A percentile compares a stretch with the other conserved stretches of the same genome.
Conservation (phyloP, 2,797 vertebrate genomes). For the Podargus strigoides region DNA sequence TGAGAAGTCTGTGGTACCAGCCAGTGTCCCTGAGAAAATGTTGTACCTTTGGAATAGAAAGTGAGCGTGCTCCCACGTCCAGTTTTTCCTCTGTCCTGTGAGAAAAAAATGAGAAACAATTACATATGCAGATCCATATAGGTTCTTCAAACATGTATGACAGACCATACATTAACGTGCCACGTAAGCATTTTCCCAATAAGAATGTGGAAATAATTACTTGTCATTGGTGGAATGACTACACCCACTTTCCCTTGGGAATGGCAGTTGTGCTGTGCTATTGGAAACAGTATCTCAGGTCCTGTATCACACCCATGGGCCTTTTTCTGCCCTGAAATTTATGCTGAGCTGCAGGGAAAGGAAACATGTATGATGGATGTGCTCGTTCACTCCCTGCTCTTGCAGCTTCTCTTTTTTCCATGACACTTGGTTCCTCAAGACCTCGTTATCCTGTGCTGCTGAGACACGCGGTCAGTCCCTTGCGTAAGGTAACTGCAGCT, state of each 20-base stretch:
- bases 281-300: background rate
- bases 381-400: background rate
- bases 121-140: background rate
- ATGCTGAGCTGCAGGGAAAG: background rate
- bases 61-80: fast-evolving
- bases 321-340: background rate
- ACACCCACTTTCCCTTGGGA: background rate
- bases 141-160: background rate
- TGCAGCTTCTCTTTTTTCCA: background rate
- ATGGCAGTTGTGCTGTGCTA: background rate
- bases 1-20: background rate
- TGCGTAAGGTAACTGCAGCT: background rate
- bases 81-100: background rate
- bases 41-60: background rate
- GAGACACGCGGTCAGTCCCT: background rate
- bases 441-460: background rate
- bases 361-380: background rate
- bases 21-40: background rate
- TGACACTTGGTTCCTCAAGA: background rate
- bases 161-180: background rate
- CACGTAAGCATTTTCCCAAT: background rate
- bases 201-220: background rate
- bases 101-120: background rate
- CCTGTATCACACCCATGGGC: background rate
- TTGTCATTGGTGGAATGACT: background rate